These are phyloP conservation scores for Druon quercuslanigerum DNA, from an alignment of 1,140 invertebrate species.

Conservation along the genomic window DNA sequence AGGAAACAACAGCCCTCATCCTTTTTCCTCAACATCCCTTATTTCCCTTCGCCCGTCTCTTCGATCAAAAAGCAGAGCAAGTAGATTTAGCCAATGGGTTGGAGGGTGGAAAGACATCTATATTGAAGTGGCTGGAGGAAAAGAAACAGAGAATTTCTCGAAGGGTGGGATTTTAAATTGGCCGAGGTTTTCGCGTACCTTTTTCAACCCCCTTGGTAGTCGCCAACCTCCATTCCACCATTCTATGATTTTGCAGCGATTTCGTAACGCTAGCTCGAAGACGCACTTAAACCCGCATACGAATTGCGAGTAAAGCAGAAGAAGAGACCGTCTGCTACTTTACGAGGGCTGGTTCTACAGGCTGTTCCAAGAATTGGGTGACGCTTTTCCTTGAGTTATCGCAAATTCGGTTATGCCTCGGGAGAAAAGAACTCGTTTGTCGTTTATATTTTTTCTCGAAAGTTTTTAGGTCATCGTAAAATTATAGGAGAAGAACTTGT, in stretches of 20 bases:
- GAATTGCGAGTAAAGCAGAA: slow-evolving; percentile 28
- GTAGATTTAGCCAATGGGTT: not conserved
- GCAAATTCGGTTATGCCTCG: no score
- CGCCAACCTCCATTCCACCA: not conserved
- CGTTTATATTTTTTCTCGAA: no score
- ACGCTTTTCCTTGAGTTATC: not conserved
- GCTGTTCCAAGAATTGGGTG: slow-evolving; percentile 14
- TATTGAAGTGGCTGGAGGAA: not conserved
- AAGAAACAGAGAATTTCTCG: not conserved
- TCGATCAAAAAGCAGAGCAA: slow-evolving; percentile 19
- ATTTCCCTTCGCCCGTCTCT: not conserved
- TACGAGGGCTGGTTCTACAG: slow-evolving; percentile 25
- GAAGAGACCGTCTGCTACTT: slow-evolving; percentile 13
- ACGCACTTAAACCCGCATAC: slow-evolving; percentile 30
- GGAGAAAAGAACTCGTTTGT: no score
- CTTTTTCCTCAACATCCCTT: slow-evolving; percentile 1
- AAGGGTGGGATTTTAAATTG: slow-evolving; percentile 23
- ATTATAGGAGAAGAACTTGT: no score
- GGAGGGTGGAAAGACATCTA: not conserved
- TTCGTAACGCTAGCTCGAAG: slow-evolving; percentile 27
- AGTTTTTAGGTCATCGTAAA: no score
- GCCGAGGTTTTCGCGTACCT: slow-evolving; percentile 16
- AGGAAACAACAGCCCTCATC: not conserved
- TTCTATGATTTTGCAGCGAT: slow-evolving; percentile 11
- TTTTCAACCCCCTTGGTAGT: slow-evolving; percentile 20